Base-by-base conservation (phyloP, 2,888 invertebrate species). In the Ctenicera cuprea region DNA sequence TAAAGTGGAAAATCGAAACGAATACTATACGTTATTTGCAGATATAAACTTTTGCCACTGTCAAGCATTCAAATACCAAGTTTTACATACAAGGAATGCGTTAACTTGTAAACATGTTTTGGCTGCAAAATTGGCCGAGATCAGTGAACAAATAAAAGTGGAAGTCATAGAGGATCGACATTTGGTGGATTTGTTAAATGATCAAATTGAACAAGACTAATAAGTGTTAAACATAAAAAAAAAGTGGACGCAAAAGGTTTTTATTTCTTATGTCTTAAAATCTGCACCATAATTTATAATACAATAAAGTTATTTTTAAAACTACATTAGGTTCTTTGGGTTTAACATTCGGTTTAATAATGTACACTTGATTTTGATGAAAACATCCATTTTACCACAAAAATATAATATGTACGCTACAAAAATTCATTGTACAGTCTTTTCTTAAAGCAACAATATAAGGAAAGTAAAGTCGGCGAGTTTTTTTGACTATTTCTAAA, bases 61-160 rank as follows among this genome's bases (percentile, higher is more conserved):
- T 79, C 86, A 82, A n/a, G 89, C 90, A 0, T 94, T 93, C 77
- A 87, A 87, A 59, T 83, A 83, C 41, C 84, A 88, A 74, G 93
- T 94, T 22, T 83, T 94, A 54, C 89, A 88, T 59, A 84, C 86
- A 33, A 87, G 87, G 75, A 82, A 82, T 11, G 87, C 88, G 77
- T 83, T 91, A 43, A 91, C 90, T 1, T 94, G 94, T 80, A 91
- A 93, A 80, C 94, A 94, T 84, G 87, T 94, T 26, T 81, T 94
- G 75, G 93, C 92, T 1, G 89, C 89, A 11, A 90, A 90, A 82
- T 80, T 94, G 74, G 90, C 91, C 0, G 82, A 85, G 75, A 87
- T 91, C 45, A 83, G 88, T 9, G 84, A 83, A 1, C 87, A 84
- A 79, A 82, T 86, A 9, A 82, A 83, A 0, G 81, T 85, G 20